Conservation (phyloP, 2,797 vertebrate genomes). For the Anguilla anguilla region DNA sequence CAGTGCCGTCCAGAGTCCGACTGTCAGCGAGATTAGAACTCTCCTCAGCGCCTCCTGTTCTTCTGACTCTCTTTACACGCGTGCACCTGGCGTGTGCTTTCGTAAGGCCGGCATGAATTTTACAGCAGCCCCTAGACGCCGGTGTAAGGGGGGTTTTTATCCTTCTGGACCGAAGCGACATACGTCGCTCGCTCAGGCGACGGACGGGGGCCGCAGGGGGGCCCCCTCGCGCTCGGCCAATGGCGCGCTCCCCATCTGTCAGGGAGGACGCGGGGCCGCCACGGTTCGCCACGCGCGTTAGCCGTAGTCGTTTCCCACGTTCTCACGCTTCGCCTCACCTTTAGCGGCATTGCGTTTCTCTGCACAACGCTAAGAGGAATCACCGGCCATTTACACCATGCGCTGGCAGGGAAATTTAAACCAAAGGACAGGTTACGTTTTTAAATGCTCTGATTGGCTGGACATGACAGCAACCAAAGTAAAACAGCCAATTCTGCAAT, state of each 20-base stretch:
- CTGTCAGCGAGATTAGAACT: not conserved
- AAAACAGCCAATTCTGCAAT: not conserved
- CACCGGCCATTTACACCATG: not conserved
- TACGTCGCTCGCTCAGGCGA: not conserved
- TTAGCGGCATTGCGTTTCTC: not conserved
- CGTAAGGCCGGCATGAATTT: not conserved
- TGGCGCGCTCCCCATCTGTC: not conserved
- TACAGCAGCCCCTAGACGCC: not conserved
- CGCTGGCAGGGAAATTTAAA: not conserved
- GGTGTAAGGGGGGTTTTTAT: not conserved
- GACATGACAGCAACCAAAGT: not conserved
- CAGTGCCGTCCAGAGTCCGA: not conserved
- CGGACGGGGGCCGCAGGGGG: not conserved
- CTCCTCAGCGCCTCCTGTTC: not conserved
- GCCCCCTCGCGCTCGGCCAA: not conserved
- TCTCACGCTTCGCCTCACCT: conserved; percentile 1
- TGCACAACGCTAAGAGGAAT: not conserved
- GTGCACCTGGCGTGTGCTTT: not conserved
- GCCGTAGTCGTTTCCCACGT: not conserved
- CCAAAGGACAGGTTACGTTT: not conserved
- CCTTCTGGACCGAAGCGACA: not conserved
- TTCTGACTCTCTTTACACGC: not conserved
- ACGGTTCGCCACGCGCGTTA: not conserved
- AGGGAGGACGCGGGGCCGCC: not conserved
- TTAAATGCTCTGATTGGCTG: not conserved